Percentiles rank a stretch among this genome's conserved stretches.
phyloP scores from a whole-genome alignment of 2,113 vertebrate genomes.

The Phaethon lepturus region DNA sequence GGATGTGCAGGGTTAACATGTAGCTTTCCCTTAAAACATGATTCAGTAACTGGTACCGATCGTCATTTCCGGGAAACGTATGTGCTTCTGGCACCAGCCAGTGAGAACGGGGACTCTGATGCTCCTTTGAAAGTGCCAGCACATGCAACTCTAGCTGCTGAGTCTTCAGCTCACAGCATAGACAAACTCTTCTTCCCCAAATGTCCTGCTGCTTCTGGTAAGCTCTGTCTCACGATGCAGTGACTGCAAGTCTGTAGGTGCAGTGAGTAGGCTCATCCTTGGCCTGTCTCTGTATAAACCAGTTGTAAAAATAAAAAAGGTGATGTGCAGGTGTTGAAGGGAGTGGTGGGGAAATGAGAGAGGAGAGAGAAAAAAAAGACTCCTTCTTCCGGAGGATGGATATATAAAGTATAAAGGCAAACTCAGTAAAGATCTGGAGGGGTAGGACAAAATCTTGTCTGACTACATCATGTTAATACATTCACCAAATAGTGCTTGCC shows the following conservation, averaged over 20 bases:
- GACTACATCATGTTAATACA: background rate
- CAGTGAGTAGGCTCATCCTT: background rate
- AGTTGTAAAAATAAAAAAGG: background rate
- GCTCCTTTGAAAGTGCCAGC: background rate
- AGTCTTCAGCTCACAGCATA: background rate
- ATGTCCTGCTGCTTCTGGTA: background rate
- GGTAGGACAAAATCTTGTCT: background rate
- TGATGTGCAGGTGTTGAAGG: background rate
- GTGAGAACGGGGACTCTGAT: background rate
- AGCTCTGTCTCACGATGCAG: background rate
- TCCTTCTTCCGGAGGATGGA: background rate
- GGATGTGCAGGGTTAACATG: background rate
- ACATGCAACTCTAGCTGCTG: background rate
- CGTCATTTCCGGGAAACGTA: background rate
- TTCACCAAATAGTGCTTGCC: background rate
- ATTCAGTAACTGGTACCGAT: background rate
- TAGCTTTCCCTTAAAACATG: background rate
- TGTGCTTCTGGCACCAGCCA: background rate
- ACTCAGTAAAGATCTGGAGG: background rate
- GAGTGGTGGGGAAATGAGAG: background rate
- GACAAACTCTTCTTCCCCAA: background rate
- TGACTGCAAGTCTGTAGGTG: background rate
- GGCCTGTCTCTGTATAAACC: background rate
- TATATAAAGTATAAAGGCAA: background rate
- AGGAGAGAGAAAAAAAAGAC: background rate